phyloP scores from a whole-genome alignment of 1,140 invertebrate genomes.

The Ephestia elutella region DNA sequence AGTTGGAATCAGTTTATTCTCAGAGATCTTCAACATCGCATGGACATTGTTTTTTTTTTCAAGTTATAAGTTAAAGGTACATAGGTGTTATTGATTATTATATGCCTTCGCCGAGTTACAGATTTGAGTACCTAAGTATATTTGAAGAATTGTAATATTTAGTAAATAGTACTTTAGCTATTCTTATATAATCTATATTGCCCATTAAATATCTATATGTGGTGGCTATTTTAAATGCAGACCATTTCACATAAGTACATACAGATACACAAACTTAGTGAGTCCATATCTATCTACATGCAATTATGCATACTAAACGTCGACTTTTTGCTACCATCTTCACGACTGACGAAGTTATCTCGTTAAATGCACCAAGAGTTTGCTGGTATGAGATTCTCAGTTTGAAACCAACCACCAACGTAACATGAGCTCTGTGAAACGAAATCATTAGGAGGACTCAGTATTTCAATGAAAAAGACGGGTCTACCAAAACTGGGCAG shows the following conservation, averaged over 20 bases:
- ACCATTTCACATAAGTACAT: too few species aligned
- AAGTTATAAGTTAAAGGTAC: too few species aligned
- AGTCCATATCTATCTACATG: not conserved
- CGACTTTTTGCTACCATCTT: constrained; percentile 34
- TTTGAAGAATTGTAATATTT: too few species aligned
- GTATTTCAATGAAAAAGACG: not conserved
- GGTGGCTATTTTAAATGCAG: too few species aligned
- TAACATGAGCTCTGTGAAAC: constrained; percentile 11
- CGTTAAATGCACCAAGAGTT: constrained; percentile 54
- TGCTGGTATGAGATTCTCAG: constrained; percentile 31
- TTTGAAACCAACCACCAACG: constrained; percentile 28
- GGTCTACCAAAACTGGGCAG: constrained; percentile 7
- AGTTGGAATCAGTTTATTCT: constrained; percentile 2
- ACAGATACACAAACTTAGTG: not conserved
- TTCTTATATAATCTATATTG: too few species aligned
- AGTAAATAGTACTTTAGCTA: too few species aligned
- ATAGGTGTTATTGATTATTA: too few species aligned
- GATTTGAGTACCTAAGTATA: too few species aligned
- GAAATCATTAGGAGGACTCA: constrained; percentile 4
- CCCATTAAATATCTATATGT: too few species aligned
- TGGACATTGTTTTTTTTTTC: not conserved
- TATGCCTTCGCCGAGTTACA: too few species aligned
- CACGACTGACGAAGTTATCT: constrained; percentile 45
- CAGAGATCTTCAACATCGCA: not conserved
- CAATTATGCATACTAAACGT: constrained; percentile 12